Conservation (phyloP, 2,888 invertebrate genomes). For the Andrena trimmerana region DNA sequence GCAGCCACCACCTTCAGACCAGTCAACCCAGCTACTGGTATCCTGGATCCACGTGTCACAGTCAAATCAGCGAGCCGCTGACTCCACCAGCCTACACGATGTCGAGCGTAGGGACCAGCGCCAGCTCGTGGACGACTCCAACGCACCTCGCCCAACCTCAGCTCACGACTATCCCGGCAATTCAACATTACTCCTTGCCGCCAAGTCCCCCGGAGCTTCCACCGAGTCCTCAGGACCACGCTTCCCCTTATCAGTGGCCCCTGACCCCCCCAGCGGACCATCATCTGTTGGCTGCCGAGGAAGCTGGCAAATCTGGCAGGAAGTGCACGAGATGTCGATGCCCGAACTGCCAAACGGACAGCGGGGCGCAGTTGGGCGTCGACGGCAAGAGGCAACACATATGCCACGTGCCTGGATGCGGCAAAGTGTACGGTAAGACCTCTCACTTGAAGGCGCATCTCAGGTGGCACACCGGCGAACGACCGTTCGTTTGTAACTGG, state of each 20-base stretch:
- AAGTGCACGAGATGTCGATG: conserved; percentile 92
- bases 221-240: conserved; percentile 72
- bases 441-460: conserved; percentile 97
- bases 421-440: conserved; percentile 96
- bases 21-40: conserved; percentile 77
- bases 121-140: conserved; percentile 71
- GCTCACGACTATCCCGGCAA: conserved; percentile 59
- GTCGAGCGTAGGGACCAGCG: conserved; percentile 55
- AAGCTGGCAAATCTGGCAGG: conserved; percentile 81
- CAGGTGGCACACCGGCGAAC: conserved; percentile 96
- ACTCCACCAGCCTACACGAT: conserved; percentile 74
- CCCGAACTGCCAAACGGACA: conserved; percentile 93
- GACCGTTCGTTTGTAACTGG: conserved; percentile 96
- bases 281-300: conserved; percentile 54
- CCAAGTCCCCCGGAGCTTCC: conserved; percentile 77
- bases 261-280: conserved; percentile 75
- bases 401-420: conserved; percentile 95
- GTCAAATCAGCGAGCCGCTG: conserved; percentile 74
- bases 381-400: conserved; percentile 94
- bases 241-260: conserved; percentile 76
- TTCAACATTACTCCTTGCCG: conserved; percentile 77
- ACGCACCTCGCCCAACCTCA: conserved; percentile 68
- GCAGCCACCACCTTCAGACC: conserved; percentile 67
- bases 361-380: conserved; percentile 89
- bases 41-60: conserved; percentile 65